These are phyloP conservation scores for Ormyrus pomaceus DNA, from an alignment of 2,888 invertebrate genomes.

Conservation along the genomic window DNA sequence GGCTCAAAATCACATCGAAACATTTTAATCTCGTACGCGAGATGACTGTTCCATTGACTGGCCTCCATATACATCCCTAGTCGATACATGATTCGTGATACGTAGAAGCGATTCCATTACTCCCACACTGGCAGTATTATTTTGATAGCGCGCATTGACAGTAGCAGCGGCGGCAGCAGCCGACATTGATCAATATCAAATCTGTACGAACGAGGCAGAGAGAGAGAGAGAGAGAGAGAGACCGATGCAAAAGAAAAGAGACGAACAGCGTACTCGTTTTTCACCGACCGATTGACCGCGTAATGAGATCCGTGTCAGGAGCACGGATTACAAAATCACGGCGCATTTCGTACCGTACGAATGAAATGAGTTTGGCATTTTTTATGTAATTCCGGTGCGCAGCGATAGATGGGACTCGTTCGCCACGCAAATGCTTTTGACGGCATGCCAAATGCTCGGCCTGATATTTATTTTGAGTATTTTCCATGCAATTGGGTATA, in stretches of 20 bases:
- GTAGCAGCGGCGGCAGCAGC: too few relatives aligned
- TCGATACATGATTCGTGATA: too few relatives aligned
- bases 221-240: neutral
- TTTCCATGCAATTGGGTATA: neutral
- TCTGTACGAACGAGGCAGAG: neutral
- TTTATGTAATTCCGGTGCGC: neutral
- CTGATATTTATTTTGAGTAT: neutral
- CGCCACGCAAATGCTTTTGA: constrained; percentile 1
- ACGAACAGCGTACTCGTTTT: neutral
- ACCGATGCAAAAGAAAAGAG: neutral
- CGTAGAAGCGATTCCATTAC: too few relatives aligned
- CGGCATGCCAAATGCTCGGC: neutral
- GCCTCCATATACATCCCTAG: too few relatives aligned
- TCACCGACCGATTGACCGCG: neutral
- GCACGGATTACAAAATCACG: neutral
- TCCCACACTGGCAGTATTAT: too few relatives aligned
- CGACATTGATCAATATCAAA: too few relatives aligned
- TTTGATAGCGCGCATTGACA: too few relatives aligned
- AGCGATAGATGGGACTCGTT: neutral
- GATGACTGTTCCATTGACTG: too few relatives aligned
- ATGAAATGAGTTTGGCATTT: constrained; percentile 10
- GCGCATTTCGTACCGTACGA: neutral
- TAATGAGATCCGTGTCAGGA: constrained; percentile 23
- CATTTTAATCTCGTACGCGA: too few relatives aligned
- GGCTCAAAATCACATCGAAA: too few relatives aligned